Evolutionary conservation across 2,113 vertebrate species (phyloP).

Genomic region (Helogale parvula): DNA sequence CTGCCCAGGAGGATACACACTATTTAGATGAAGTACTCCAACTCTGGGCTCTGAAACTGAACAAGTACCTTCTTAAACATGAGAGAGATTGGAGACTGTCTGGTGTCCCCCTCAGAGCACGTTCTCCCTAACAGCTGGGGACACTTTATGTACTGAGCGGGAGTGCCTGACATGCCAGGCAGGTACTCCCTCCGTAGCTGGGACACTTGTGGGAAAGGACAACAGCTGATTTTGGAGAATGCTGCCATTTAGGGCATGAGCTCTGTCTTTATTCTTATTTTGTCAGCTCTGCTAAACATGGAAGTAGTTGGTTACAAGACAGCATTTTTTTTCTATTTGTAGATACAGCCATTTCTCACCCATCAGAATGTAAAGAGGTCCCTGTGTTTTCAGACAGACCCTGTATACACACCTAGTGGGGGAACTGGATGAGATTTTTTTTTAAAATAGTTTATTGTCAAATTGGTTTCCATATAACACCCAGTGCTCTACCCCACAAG

Average conservation of each 20-base stretch:
- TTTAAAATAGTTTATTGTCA: too few relatives aligned
- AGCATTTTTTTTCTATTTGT: background rate
- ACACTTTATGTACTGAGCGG: background rate
- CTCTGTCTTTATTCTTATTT: background rate
- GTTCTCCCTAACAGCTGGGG: background rate
- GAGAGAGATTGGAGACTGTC: background rate
- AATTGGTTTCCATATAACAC: too few relatives aligned
- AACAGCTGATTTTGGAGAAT: slow-evolving; percentile 5
- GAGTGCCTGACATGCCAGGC: background rate
- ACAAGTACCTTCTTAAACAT: background rate
- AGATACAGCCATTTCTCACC: background rate
- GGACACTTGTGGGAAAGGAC: background rate
- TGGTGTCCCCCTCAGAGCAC: background rate
- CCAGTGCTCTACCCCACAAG: too few relatives aligned
- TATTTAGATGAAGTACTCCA: background rate
- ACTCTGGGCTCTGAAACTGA: background rate
- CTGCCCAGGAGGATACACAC: background rate
- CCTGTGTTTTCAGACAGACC: background rate
- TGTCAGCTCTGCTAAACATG: background rate
- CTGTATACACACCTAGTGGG: background rate
- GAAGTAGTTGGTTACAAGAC: background rate
- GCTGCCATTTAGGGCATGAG: background rate
- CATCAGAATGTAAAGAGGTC: background rate
- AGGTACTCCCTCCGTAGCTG: background rate
- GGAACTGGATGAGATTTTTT: background rate